Base-by-base conservation (phyloP, 2,797 vertebrate species). In the Furcifer pardalis region DNA sequence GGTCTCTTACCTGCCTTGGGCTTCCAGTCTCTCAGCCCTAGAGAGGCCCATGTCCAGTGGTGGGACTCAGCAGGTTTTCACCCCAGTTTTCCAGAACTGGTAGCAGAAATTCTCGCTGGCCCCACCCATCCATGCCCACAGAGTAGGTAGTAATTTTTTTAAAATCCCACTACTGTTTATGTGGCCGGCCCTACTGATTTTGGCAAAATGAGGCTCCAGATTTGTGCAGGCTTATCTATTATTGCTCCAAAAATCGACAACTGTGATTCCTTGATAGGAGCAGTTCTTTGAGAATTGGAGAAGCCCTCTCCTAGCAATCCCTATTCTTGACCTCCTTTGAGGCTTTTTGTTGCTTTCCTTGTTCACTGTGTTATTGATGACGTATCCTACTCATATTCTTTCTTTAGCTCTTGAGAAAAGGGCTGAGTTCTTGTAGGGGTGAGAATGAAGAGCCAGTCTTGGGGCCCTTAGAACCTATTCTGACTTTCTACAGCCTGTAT, bases 401-500 rank as follows among this genome's bases (percentile, higher is more conserved):
- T 86, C 77, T 86, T 86, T 68, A 23, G 35, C 19, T 82, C 63
- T 62, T 30, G n/a, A 35, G 35, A 21, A 82, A 74, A 23, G 63
- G 4, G 1, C 9, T 37, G 15, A 8, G 2, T 46, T 37, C 17
- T n/a, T n/a, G n/a, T n/a, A 3, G 35, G 30, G 27, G 3, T 10
- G 44, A 40, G 17, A 46, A 30, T 19, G n/a, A 81, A 83, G 46
- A 27, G 60, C 88, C 66, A 81, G 87, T 82, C 72, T 81, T 52
- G 30, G 82, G 83, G 77, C 23, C 19, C 87, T 91, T 0, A 0
- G 62, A 62, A 88, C 85, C 21, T 56, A 15, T 91, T 86, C 84
- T 93, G 87, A 86, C 85, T 90, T 86, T 82, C 82, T 86, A 62
- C 78, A 15, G 82, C 27, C 84, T 90, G 85, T 72, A 2, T 92